phyloP scores from a whole-genome alignment of 35 echinoderm and acorn worm species.

The Hemicentrotus pulcherrimus region DNA sequence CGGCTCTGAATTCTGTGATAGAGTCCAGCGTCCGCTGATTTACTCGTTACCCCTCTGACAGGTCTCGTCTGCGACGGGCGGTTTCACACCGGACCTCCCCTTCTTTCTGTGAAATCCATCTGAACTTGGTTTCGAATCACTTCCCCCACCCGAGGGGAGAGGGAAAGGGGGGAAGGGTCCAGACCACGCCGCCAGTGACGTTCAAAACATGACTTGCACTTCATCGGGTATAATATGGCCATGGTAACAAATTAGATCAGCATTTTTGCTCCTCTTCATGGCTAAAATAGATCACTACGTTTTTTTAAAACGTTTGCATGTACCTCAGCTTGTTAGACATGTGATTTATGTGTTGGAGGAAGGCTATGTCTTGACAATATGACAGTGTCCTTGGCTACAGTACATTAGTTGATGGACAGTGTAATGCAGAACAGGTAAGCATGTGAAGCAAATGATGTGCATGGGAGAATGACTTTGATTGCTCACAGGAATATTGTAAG shows the following conservation, averaged over 20 bases:
- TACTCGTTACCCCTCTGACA: background rate
- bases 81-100: background rate
- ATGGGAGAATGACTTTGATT: too few species aligned
- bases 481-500: too few species aligned
- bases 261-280: background rate
- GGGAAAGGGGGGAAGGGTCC: background rate
- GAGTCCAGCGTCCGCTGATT: background rate
- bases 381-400: background rate
- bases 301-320: background rate
- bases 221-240: background rate
- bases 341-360: background rate
- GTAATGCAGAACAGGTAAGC: background rate
- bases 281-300: background rate
- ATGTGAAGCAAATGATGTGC: background rate
- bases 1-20: background rate
- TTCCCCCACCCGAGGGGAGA: background rate
- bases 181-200: background rate
- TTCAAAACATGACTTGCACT: background rate
- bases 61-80: background rate
- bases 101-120: background rate
- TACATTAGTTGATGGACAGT: background rate
- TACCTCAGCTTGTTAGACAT: background rate
- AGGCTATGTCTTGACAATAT: background rate
- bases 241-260: background rate
- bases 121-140: constrained; percentile 11